phyloP scores from a whole-genome alignment of 2,113 vertebrate species.

The Chlorodrepanis virens region DNA sequence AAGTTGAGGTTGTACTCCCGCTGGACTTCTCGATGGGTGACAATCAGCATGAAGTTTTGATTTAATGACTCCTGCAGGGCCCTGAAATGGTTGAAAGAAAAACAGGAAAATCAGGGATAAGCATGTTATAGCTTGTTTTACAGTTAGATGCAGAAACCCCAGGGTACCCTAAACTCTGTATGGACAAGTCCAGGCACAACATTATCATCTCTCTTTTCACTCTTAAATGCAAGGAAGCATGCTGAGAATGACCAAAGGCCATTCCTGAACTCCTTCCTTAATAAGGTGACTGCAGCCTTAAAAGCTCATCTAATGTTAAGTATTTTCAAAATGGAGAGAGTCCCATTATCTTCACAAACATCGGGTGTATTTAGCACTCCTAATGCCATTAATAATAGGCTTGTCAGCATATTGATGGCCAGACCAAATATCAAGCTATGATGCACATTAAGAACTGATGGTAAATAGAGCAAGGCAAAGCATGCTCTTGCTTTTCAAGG shows the following conservation, averaged over 20 bases:
- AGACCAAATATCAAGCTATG: constrained; percentile 13
- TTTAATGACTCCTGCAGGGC: constrained; percentile 95
- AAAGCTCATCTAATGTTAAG: constrained; percentile 56
- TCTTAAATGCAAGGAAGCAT: constrained; percentile 72
- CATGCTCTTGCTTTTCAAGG: neutral
- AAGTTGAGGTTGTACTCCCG: constrained; percentile 99
- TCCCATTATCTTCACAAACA: constrained; percentile 30
- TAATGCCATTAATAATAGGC: constrained; percentile 3
- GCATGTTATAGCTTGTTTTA: constrained; percentile 89
- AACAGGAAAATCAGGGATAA: constrained; percentile 84
- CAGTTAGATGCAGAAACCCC: constrained; percentile 77
- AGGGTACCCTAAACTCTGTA: constrained; percentile 79
- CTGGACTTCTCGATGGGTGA: constrained; percentile 97
- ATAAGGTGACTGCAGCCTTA: constrained; percentile 61
- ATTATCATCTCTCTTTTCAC: constrained; percentile 75
- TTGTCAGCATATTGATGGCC: constrained; percentile 17
- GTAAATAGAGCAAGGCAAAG: constrained; percentile 7
- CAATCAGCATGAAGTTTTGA: constrained; percentile 97
- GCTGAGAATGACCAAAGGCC: constrained; percentile 77
- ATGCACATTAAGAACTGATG: neutral
- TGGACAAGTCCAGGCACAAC: constrained; percentile 83
- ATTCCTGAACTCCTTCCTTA: constrained; percentile 76
- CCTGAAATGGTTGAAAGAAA: constrained; percentile 84
- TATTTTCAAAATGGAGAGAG: constrained; percentile 31
- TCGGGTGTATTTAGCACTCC: constrained; percentile 18